Conservation (phyloP, 2,797 vertebrate genomes). For the Epinephelus malabaricus region DNA sequence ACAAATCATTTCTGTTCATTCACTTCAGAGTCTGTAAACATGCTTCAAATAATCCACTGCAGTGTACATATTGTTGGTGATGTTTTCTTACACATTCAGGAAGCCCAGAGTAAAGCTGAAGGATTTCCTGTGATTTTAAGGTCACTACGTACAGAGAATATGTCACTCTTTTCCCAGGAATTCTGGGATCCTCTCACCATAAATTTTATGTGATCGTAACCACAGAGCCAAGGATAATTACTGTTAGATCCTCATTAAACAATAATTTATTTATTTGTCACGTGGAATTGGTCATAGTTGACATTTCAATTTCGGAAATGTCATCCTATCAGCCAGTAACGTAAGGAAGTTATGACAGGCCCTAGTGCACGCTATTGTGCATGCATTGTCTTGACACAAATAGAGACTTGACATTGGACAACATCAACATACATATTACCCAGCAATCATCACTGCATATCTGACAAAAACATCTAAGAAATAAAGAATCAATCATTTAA, state of each 20-base stretch:
- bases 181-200: neutral
- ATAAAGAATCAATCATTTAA: no score
- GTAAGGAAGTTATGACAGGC: no score
- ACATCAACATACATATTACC: no score
- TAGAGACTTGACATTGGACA: no score
- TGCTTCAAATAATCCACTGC: neutral
- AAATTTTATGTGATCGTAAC: slow-evolving; percentile 3
- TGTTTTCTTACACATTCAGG: neutral
- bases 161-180: neutral
- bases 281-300: no score
- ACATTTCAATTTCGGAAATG: no score
- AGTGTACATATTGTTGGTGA: neutral
- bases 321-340: no score
- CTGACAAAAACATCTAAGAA: no score
- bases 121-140: slow-evolving; percentile 5
- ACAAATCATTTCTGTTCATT: neutral
- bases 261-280: no score
- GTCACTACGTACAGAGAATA: neutral
- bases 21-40: neutral
- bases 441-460: no score
- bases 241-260: neutral
- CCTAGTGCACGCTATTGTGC: no score
- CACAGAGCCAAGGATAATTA: neutral
- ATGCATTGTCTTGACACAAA: no score
- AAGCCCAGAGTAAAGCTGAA: neutral